These are phyloP conservation scores for Setophaga kirtlandii DNA, from an alignment of 2,113 vertebrate genomes.

Conservation along the genomic window DNA sequence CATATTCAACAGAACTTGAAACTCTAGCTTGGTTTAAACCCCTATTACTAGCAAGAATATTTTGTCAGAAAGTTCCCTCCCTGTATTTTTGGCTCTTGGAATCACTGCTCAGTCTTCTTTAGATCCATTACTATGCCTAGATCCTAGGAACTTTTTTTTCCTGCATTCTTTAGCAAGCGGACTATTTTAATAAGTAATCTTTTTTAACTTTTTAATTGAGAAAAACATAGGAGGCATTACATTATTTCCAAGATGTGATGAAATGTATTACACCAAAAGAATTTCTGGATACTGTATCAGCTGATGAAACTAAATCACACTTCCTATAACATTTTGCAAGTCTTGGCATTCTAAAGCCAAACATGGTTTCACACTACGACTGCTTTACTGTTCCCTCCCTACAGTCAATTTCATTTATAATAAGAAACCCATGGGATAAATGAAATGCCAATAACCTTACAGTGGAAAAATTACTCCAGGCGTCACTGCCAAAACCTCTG, in stretches of 20 bases:
- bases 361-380: neutral
- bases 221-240: neutral
- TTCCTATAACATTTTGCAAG: neutral
- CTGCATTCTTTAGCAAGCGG: neutral
- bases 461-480: neutral
- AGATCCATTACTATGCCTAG: neutral
- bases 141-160: neutral
- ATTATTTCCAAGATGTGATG: neutral
- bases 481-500: neutral
- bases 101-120: neutral
- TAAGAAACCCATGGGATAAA: neutral
- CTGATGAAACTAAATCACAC: neutral
- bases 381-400: neutral
- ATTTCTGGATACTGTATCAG: neutral
- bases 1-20: neutral
- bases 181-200: rapidly evolving
- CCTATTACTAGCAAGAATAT: neutral
- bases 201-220: neutral
- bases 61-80: neutral
- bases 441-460: neutral
- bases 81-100: neutral
- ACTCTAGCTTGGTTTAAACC: neutral
- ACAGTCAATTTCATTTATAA: neutral
- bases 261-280: rapidly evolving
- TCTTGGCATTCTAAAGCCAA: neutral